Evolutionary conservation across 2,113 vertebrate genomes (phyloP).

Genomic region (Tichodroma muraria): DNA sequence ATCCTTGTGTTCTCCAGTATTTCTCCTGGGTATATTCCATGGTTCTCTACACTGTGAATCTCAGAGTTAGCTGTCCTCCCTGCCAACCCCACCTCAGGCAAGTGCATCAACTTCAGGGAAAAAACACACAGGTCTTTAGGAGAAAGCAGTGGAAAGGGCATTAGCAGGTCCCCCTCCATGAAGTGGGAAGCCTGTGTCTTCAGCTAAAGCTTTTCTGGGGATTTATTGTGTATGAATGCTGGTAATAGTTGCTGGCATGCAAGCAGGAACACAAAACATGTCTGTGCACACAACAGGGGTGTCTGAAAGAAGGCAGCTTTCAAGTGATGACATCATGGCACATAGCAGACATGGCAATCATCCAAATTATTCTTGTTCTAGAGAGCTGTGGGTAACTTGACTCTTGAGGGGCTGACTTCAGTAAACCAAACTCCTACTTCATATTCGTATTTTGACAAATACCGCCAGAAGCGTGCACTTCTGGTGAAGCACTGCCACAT

Average conservation of each 20-base stretch:
- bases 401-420: not conserved
- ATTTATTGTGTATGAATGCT: not conserved
- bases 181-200: not conserved
- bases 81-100: not conserved
- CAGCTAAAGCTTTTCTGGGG: not conserved
- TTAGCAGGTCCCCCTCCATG: not conserved
- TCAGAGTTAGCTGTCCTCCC: not conserved
- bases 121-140: not conserved
- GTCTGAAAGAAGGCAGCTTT: not conserved
- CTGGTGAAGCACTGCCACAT: not conserved
- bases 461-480: not conserved
- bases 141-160: not conserved
- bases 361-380: not conserved
- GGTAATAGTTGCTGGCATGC: not conserved
- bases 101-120: not conserved
- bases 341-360: not conserved
- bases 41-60: not conserved
- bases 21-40: not conserved
- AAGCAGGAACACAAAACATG: not conserved
- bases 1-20: not conserved
- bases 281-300: not conserved
- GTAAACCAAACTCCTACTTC: not conserved
- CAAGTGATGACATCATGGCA: not conserved
- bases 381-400: not conserved
- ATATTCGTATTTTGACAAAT: not conserved